Conservation (phyloP, 2,888 invertebrate genomes). For the Drosophila dives region DNA sequence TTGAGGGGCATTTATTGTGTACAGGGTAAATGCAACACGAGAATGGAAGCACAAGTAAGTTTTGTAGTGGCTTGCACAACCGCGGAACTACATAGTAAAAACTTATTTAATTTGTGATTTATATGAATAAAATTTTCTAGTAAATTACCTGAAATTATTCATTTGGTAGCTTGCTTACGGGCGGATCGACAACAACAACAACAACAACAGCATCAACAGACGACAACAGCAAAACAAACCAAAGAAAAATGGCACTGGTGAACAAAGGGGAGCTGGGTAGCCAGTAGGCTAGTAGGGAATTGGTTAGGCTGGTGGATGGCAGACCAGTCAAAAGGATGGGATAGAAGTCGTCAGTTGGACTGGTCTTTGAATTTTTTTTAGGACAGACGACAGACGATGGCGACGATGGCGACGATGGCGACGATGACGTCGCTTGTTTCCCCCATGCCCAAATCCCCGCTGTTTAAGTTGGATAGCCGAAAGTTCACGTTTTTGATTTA, state of each 20-base stretch:
- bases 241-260: constrained; percentile 60
- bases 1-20: no score
- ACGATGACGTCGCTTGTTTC: constrained; percentile 53
- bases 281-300: not conserved
- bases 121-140: constrained; percentile 79
- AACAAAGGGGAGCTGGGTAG: constrained; percentile 1
- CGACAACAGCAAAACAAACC: constrained; percentile 47
- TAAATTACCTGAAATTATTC: constrained; percentile 80
- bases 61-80: constrained; percentile 72
- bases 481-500: constrained; percentile 75
- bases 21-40: no score
- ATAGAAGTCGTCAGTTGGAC: constrained; percentile 43
- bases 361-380: constrained; percentile 14
- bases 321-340: constrained; percentile 56
- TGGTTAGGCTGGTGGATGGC: constrained; percentile 1
- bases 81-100: constrained; percentile 79
- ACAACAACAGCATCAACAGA: constrained; percentile 28
- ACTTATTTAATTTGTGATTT: constrained; percentile 79
- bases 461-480: constrained; percentile 63
- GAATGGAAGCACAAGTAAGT: no score
- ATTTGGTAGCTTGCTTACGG: constrained; percentile 68
- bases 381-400: constrained; percentile 52
- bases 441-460: not conserved
- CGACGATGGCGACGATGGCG: no score
- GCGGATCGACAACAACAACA: constrained; percentile 36